phyloP scores from a whole-genome alignment of 2,797 vertebrate species.

The Ceryle rudis region DNA sequence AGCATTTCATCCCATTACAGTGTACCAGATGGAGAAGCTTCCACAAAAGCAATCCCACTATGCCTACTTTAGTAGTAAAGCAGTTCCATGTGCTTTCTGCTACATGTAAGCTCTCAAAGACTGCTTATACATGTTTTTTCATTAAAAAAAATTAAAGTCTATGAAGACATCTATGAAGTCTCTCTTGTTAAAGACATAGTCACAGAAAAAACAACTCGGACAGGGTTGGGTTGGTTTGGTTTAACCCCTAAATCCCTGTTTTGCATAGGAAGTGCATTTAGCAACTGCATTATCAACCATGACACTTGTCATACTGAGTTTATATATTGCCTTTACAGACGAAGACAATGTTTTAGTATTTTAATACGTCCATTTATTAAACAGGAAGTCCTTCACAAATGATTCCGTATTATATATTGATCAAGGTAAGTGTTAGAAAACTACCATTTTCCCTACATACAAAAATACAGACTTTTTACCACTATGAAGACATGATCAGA shows the following conservation, averaged over 20 bases:
- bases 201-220: too few relatives aligned
- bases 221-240: too few relatives aligned
- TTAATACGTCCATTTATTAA: constrained; percentile 79
- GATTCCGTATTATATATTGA: constrained; percentile 76
- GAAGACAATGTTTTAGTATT: background rate
- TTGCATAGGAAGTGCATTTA: background rate
- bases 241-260: fast-evolving
- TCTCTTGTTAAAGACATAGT: background rate
- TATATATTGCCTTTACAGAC: background rate
- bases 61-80: background rate
- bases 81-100: background rate
- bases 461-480: constrained; percentile 86
- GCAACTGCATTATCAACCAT: background rate
- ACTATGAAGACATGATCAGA: constrained; percentile 79
- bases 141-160: too few relatives aligned
- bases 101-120: background rate
- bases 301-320: too few relatives aligned
- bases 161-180: background rate
- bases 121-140: fast-evolving
- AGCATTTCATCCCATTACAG: background rate
- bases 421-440: constrained; percentile 80
- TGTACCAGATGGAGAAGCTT: fast-evolving
- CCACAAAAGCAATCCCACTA: background rate
- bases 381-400: constrained; percentile 81
- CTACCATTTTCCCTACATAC: constrained; percentile 84